Evolutionary conservation across 1,140 invertebrate genomes (phyloP).

Genomic region (Palaemon carinicauda): DNA sequence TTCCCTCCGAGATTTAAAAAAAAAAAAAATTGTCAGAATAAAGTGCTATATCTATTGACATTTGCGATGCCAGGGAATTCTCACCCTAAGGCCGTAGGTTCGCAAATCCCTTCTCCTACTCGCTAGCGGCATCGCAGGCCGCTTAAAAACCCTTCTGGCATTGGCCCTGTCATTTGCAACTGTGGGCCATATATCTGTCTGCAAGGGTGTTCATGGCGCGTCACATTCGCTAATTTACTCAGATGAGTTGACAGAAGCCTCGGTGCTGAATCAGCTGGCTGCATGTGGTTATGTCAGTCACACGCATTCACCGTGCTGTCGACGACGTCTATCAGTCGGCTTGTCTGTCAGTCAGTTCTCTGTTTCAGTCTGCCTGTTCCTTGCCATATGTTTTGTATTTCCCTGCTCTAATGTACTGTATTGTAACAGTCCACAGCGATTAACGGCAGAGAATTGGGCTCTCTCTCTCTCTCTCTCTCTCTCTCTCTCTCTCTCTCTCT

Average conservation of each 20-base stretch:
- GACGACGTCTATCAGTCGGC: too few species aligned
- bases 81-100: background rate
- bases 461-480: too few species aligned
- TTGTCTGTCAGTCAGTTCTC: too few species aligned
- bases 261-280: slow-evolving; percentile 9
- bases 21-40: slow-evolving; percentile 16
- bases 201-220: slow-evolving; percentile 23
- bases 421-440: too few species aligned
- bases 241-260: slow-evolving; percentile 19
- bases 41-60: slow-evolving; percentile 40
- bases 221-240: slow-evolving; percentile 36
- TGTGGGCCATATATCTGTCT: slow-evolving; percentile 42
- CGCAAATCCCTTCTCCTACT: background rate
- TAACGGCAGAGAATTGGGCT: too few species aligned
- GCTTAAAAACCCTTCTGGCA: background rate
- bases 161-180: slow-evolving; percentile 42
- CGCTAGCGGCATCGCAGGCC: too few species aligned
- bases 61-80: background rate
- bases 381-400: too few species aligned
- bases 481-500: background rate
- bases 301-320: background rate
- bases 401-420: too few species aligned
- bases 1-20: too few species aligned
- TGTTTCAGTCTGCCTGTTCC: too few species aligned
- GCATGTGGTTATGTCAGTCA: background rate